Percentiles rank a stretch among this genome's conserved stretches.
These are phyloP conservation scores for Liasis olivaceus DNA, from an alignment of 2,797 vertebrate genomes.

Conservation along the genomic window DNA sequence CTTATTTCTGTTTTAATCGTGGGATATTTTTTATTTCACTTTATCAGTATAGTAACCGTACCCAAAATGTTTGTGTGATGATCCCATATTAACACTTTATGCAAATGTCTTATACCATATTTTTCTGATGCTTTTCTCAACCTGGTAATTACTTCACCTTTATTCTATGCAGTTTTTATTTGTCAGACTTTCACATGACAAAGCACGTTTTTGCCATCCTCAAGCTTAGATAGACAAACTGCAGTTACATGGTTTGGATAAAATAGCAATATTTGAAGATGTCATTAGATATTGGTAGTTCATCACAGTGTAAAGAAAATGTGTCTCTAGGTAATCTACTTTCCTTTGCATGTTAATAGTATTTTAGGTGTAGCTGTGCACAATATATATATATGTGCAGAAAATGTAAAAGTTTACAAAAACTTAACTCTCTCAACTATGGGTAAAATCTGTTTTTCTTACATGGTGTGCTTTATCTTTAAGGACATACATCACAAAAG, in stretches of 20 bases:
- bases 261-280: not conserved
- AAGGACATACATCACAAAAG: constrained; percentile 93
- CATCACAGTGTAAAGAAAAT: not conserved
- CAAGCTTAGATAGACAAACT: not conserved
- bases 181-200: not conserved
- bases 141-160: not conserved
- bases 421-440: not conserved
- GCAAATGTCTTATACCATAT: not conserved
- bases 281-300: not conserved
- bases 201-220: not conserved
- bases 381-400: not conserved
- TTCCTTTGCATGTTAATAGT: not conserved
- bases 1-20: not conserved
- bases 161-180: not conserved
- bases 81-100: not conserved
- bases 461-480: constrained; percentile 45
- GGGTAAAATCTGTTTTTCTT: constrained; percentile 32
- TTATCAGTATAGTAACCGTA: not conserved
- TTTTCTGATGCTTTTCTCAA: not conserved
- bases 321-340: not conserved
- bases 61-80: not conserved
- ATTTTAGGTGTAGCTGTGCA: no score
- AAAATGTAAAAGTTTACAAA: not conserved
- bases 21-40: not conserved
- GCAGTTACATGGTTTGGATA: not conserved